These are phyloP conservation scores for Tragelaphus scriptus DNA, from an alignment of 2,113 vertebrate genomes.

Conservation along the genomic window DNA sequence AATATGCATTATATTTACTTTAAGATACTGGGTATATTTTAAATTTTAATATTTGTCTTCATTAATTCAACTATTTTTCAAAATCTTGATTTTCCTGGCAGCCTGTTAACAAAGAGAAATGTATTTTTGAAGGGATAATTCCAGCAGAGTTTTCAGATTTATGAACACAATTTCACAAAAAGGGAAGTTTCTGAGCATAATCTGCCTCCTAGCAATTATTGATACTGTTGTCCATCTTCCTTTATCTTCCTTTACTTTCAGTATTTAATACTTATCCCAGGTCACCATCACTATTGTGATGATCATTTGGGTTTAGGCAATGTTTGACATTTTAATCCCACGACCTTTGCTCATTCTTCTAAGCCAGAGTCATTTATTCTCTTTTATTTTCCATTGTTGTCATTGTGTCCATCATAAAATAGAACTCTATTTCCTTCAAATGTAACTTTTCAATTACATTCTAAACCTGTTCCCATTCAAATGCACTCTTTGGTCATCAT, in stretches of 20 bases:
- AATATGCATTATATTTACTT: slow-evolving; percentile 44
- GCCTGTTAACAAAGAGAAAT: background rate
- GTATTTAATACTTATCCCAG: background rate
- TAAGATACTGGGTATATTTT: background rate
- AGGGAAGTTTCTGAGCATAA: background rate
- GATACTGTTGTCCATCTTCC: background rate
- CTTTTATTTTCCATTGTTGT: background rate
- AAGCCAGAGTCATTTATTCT: background rate
- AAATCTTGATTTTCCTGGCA: slow-evolving; percentile 22
- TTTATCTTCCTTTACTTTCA: background rate
- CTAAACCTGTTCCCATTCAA: background rate
- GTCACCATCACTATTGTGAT: background rate
- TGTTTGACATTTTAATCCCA: background rate
- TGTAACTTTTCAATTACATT: background rate
- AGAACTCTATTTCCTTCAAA: background rate
- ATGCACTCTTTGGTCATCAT: background rate
- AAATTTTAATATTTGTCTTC: slow-evolving; percentile 40
- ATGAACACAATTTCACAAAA: background rate
- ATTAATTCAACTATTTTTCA: slow-evolving; percentile 33
- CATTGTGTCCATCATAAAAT: background rate
- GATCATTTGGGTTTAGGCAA: background rate
- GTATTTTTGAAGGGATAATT: background rate
- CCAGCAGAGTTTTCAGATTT: background rate
- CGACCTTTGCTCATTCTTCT: background rate
- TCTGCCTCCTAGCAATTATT: background rate